Evolutionary conservation across 2,888 invertebrate genomes (phyloP), one percentile per base, ranked within the genome.

Genomic region (Lathronympha strigana): DNA sequence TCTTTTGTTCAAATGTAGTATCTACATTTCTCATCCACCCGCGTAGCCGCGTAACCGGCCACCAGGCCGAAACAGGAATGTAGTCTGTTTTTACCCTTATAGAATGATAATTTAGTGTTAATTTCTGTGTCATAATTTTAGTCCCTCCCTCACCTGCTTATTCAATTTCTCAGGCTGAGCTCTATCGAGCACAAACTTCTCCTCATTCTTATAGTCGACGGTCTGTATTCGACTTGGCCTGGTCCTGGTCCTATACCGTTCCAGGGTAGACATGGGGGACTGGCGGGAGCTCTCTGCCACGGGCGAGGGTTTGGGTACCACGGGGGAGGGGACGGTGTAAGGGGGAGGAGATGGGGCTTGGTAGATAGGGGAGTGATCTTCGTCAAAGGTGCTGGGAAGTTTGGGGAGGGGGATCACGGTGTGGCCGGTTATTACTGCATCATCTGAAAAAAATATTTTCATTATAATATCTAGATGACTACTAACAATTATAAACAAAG

Each of bases 101-200:
- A n/a, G n/a, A n/a, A n/a, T n/a, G n/a, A n/a, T n/a, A n/a, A n/a
- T n/a, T n/a, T n/a, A n/a, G n/a, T n/a, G n/a, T n/a, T n/a, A n/a
- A n/a, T n/a, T n/a, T n/a, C n/a, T n/a, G n/a, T n/a, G 5, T 28
- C 28, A 28, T 8, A 33, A 9, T n/a, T 28, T 51, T 13, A 21
- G 17, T 50, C 0, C 13, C 4, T 17, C 1, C 8, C 17, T 67
- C 67, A 91, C 92, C 87, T 92, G 92, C 71, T 92, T 92, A 75
- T 91, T 90, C 70, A 93, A 84, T 71, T 84, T 88, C 73, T 94
- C 94, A 28, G 93, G 93, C 73, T 93, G 93, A 67, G 93, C 93
- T 69, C 93, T 89, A 90, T 97, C 94, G 90, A 95, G 90, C 83
- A 95, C 94, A 78, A 95, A 93, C 90, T 96, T 93, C 90, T 95